phyloP scores from a whole-genome alignment of 2,888 invertebrate species.

The Caenorhabditis angaria region DNA sequence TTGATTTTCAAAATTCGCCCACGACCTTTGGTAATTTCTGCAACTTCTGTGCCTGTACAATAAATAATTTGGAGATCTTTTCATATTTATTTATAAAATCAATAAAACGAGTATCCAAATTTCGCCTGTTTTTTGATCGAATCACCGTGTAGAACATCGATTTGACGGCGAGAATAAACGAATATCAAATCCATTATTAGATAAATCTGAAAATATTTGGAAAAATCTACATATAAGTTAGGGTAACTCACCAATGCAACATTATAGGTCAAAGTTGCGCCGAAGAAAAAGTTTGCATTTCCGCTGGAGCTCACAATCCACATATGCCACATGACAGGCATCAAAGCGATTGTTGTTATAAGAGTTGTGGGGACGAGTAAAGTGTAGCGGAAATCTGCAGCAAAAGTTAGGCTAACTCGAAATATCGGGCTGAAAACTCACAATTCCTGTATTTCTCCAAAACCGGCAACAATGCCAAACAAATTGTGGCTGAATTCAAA shows the following conservation, averaged over 20 bases:
- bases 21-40: constrained; percentile 45
- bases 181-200: constrained; percentile 48
- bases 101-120: constrained; percentile 36
- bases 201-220: constrained; percentile 23
- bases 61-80: neutral
- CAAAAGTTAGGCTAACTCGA: neutral
- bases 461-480: constrained; percentile 87
- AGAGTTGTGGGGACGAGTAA: constrained; percentile 91
- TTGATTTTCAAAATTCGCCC: constrained; percentile 56
- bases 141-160: constrained; percentile 31
- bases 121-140: constrained; percentile 30
- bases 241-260: constrained; percentile 82
- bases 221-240: too few species aligned
- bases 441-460: constrained; percentile 80
- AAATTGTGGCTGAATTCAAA: constrained; percentile 91
- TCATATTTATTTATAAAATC: constrained; percentile 13
- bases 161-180: constrained; percentile 43
- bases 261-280: constrained; percentile 91
- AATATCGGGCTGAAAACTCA: constrained; percentile 20
- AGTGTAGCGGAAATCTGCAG: constrained; percentile 82
- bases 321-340: constrained; percentile 91
- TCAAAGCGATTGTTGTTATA: constrained; percentile 86
- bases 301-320: constrained; percentile 98
- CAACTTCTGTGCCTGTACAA: constrained; percentile 7
- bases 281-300: constrained; percentile 99